These are phyloP conservation scores for Selene dorsalis DNA, from an alignment of 2,797 vertebrate genomes.

Conservation along the genomic window DNA sequence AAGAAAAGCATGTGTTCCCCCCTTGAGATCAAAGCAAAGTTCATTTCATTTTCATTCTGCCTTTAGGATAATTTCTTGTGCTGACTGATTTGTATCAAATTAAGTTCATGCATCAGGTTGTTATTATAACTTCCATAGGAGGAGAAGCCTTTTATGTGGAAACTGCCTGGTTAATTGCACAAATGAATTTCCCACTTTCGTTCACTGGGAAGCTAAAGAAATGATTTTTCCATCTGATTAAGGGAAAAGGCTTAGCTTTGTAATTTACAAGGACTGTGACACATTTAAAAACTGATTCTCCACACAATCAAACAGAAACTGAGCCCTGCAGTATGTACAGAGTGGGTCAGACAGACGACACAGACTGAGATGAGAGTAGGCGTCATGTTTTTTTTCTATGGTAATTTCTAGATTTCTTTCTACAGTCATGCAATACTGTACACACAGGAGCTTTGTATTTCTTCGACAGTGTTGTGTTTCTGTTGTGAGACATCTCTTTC, in stretches of 20 bases:
- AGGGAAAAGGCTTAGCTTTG: neutral
- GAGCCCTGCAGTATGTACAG: neutral
- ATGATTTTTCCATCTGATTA: constrained; percentile 16
- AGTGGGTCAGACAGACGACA: neutral
- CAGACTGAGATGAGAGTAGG: neutral
- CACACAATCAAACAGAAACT: neutral
- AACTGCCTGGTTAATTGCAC: constrained; percentile 24
- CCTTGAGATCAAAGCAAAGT: constrained; percentile 59
- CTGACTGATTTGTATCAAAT: constrained; percentile 43
- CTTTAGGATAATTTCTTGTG: constrained; percentile 30
- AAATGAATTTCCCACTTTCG: constrained; percentile 32
- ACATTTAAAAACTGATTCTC: constrained; percentile 1
- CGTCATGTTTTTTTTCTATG: neutral
- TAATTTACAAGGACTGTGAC: constrained; percentile 17
- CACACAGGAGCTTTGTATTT: neutral
- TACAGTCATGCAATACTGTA: neutral
- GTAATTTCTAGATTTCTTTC: neutral
- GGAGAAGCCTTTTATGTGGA: constrained; percentile 35
- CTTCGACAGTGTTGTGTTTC: neutral
- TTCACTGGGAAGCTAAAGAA: neutral
- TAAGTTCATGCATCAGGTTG: constrained; percentile 6
- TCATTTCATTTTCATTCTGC: constrained; percentile 38
- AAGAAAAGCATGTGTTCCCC: neutral
- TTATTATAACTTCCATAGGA: constrained; percentile 23
- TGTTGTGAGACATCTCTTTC: neutral